A percentile compares a stretch with the other conserved stretches of the same genome.
Conservation (phyloP, 2,797 vertebrate species). For the Parotocinclus haroldoi region DNA sequence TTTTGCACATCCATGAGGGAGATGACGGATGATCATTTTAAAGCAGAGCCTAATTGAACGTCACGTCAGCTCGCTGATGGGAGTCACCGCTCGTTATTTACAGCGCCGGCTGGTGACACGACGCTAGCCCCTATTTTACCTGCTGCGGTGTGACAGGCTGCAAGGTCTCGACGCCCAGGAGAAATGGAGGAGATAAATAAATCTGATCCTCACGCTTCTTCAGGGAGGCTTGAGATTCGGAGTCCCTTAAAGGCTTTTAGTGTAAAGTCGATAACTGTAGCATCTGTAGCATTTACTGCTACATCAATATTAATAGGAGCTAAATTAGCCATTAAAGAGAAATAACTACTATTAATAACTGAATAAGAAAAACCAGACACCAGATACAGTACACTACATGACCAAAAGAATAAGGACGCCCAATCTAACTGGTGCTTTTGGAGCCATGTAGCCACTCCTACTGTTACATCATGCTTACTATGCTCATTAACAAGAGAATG, state of each 20-base stretch:
- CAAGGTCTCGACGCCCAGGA: slow-evolving; percentile 63
- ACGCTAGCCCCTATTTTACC: slow-evolving; percentile 59
- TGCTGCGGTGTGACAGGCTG: slow-evolving; percentile 61
- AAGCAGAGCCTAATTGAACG: slow-evolving; percentile 90
- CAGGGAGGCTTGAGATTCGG: background rate
- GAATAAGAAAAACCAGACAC: background rate
- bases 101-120: slow-evolving; percentile 64
- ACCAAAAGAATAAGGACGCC: too few relatives aligned
- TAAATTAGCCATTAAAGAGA: slow-evolving; percentile 15
- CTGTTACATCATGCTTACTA: too few relatives aligned
- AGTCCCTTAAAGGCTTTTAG: slow-evolving; percentile 1
- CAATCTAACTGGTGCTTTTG: too few relatives aligned
- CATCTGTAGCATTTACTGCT: slow-evolving; percentile 20
- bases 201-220: slow-evolving; percentile 6
- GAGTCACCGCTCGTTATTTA: slow-evolving; percentile 89
- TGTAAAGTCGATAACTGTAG: background rate
- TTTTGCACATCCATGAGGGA: slow-evolving; percentile 82
- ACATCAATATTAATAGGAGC: slow-evolving; percentile 6
- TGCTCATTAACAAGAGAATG: too few relatives aligned
- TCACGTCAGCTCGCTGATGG: slow-evolving; percentile 84
- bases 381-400: too few relatives aligned
- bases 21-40: slow-evolving; percentile 89
- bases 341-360: slow-evolving; percentile 22
- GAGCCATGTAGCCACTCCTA: too few relatives aligned
- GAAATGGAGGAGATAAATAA: slow-evolving; percentile 65